Evolutionary conservation across 2,113 vertebrate species (phyloP), one percentile per base, ranked within the genome.

Genomic region (Neomonachus schauinslandi): DNA sequence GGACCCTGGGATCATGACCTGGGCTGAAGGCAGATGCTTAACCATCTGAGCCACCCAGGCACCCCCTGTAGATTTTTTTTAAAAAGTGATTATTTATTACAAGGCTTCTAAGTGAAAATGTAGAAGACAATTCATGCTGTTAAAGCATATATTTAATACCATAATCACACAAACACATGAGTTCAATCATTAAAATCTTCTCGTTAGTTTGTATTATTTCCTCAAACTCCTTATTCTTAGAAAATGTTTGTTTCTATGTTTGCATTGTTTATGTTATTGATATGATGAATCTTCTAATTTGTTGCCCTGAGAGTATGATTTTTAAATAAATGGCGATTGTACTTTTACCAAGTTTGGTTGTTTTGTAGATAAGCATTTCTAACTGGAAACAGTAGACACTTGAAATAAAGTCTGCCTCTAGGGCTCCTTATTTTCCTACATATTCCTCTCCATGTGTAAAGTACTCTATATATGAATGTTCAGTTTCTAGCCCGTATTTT

Each of bases 231-330:
- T 65, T 84, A 36, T 18, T 74, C 55, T 89, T 42, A 33, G 53
- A 46, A 94, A 24, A 71, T 1, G 2, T 36, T 13, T 24, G 28
- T 15, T 83, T 59, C 36, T 36, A 1, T 11, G 4, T 59, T 42
- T 84, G 3, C 8, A 0, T 85, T 51, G 4, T 63, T 39, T 49
- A 6, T 53, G 8, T 4, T 72, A 63, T 31, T 22, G 11, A 22
- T 4, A 13, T 31, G 5, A 59, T 11, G 9, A 5, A 0, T n/a
- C 36, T 81, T 84, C 79, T 4, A 21, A n/a, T 19, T 26, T 24
- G 33, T 2, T 28, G 11, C 12, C 11, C 18, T 1, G 5, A 18
- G 2, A 69, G 9, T 1, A 26, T 36, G 11, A 16, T 5, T 14
- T 63, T 89, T 46, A 15, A 80, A 18, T 22, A 49, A 26, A 8